Conservation (phyloP, 1,140 invertebrate genomes). For the Ceratina japonica region DNA sequence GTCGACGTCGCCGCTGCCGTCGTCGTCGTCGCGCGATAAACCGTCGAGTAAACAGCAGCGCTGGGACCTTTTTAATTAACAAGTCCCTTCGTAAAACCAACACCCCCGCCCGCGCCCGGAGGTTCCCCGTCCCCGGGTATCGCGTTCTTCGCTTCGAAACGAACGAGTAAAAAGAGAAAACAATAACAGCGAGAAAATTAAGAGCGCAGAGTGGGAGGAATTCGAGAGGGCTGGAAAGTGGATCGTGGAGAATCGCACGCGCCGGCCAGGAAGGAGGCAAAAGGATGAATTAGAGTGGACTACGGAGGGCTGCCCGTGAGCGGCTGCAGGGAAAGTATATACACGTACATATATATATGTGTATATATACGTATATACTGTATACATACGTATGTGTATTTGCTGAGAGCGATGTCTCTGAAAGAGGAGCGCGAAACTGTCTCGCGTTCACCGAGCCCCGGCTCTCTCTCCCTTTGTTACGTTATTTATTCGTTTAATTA, state of each 20-base stretch:
- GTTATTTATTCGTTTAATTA: conserved; percentile 79
- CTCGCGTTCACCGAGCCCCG: background rate
- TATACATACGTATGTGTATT: conserved; percentile 47
- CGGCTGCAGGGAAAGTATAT: background rate
- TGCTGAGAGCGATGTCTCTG: conserved; percentile 43
- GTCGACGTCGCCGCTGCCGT: background rate
- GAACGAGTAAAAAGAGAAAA: background rate
- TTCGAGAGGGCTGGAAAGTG: conserved; percentile 18
- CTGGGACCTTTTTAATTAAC: conserved; percentile 24
- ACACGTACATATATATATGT: background rate
- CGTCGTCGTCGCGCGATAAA: background rate
- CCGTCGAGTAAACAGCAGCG: background rate
- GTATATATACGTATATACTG: background rate
- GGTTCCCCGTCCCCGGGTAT: conserved; percentile 35
- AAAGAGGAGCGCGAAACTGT: conserved; percentile 52
- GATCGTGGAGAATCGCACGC: conserved; percentile 47
- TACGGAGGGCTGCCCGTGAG: conserved; percentile 10
- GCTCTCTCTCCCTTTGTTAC: conserved; percentile 65
- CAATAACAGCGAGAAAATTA: conserved; percentile 40
- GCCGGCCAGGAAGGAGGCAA: conserved; percentile 32
- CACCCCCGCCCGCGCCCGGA: background rate
- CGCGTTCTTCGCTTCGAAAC: conserved; percentile 22
- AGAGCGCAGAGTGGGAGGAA: conserved; percentile 16
- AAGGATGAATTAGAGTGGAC: conserved; percentile 30
- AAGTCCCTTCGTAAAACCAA: conserved; percentile 25